Evolutionary conservation across 2,888 invertebrate species (phyloP), one percentile per base, ranked within the genome.

Genomic region (Orchesellides sinensis): DNA sequence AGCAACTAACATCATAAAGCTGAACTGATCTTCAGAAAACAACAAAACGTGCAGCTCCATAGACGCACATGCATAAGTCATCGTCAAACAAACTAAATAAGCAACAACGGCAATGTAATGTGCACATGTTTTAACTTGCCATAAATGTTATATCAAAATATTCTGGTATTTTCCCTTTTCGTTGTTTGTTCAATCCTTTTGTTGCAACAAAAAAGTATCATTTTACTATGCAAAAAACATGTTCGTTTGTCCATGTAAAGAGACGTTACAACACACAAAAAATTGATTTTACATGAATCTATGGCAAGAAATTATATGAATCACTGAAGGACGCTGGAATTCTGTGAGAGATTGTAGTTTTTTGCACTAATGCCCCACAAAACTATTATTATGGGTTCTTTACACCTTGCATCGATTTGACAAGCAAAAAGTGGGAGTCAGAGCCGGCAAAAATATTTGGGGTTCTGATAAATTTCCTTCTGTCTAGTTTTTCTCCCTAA

Each of bases 151-250:
- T n/a, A n/a, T n/a, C n/a, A n/a, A n/a, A n/a, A n/a, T n/a, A n/a
- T n/a, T n/a, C n/a, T n/a, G n/a, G n/a, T n/a, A n/a, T n/a, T n/a
- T n/a, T n/a, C n/a, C 54, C 25, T 23, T 54, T 54, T 23, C 54
- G 10, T 19, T 49, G 54, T 54, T 54, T 54, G 54, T 54, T 54
- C 54, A 54, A 54, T 54, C 54, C 54, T 54, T 54, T 54, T 54
- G 17, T 25, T 17, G 17, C 12, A 21, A 23, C 17, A 54, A 54
- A 54, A 54, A 12, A 14, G 6, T 6, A 2, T 4, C 21, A 2
- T 54, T 54, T 54, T 25, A 25, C 1, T 25, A 12, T 54, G 25
- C 14, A 12, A 6, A 10, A 25, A 21, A 54, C 23, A 54, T 19
- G 21, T 25, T 54, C 54, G 12, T 10, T 23, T 54, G 12, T 12